phyloP scores from a whole-genome alignment of 2,797 vertebrate species.

The Ceyx erithaca region DNA sequence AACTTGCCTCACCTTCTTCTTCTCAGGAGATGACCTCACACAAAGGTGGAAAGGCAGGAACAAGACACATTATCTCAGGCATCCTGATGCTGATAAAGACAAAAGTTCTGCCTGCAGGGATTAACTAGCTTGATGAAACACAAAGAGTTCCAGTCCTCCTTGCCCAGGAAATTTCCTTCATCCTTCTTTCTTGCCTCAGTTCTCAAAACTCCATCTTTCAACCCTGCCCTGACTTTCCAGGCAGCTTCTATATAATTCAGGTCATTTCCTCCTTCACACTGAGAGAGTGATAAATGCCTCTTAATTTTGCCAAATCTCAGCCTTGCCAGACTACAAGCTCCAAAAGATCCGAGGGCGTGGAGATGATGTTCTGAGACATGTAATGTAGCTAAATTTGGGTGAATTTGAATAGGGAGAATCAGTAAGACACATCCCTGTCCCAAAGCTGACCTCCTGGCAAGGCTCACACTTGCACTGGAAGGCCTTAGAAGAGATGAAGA shows the following conservation, averaged over 20 bases:
- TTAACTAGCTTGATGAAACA: background rate
- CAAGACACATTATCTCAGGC: background rate
- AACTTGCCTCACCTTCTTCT: background rate
- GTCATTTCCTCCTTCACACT: conserved; percentile 6
- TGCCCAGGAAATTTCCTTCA: background rate
- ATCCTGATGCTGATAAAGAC: background rate
- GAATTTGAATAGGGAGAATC: background rate
- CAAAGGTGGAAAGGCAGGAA: background rate
- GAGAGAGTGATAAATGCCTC: background rate
- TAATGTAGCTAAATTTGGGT: background rate
- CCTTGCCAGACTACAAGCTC: background rate
- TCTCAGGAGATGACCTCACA: background rate
- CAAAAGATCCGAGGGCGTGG: background rate
- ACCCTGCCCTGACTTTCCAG: background rate
- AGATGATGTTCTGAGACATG: background rate
- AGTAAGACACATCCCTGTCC: background rate
- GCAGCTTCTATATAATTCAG: background rate
- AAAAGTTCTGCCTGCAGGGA: background rate
- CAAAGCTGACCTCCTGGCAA: conserved; percentile 21
- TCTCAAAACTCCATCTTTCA: background rate
- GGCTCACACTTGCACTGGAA: background rate
- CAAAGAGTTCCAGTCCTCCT: background rate
- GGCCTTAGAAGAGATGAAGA: background rate
- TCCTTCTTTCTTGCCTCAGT: background rate
- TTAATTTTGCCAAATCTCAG: background rate